These are phyloP conservation scores for Himalopsyche anomala DNA, from an alignment of 2,888 invertebrate species.

Conservation along the genomic window DNA sequence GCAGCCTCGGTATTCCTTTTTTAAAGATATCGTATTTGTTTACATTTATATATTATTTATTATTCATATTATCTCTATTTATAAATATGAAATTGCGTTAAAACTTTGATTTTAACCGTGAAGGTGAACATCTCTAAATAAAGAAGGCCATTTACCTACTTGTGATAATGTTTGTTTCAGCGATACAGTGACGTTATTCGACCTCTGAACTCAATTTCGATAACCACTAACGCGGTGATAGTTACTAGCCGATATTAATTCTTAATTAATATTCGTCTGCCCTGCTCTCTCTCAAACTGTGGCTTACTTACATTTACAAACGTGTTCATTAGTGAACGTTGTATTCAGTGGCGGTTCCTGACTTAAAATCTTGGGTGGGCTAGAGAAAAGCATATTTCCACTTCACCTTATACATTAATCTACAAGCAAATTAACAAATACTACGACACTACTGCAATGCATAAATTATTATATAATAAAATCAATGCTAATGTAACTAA, in stretches of 20 bases:
- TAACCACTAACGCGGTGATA: conserved; percentile 12
- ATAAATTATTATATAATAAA: too few species aligned
- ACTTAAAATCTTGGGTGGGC: too few species aligned
- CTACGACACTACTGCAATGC: too few species aligned
- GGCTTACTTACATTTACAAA: not conserved
- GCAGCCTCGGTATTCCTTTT: conserved; percentile 25
- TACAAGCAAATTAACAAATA: too few species aligned
- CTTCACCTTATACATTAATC: too few species aligned
- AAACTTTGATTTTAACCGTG: not conserved
- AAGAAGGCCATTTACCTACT: conserved; percentile 38
- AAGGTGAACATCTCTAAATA: conserved; percentile 29
- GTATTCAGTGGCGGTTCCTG: too few species aligned
- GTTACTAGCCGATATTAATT: conserved; percentile 27
- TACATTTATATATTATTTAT: not conserved
- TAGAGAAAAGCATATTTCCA: too few species aligned
- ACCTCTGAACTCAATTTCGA: conserved; percentile 36
- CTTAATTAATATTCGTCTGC: not conserved
- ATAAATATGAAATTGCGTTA: conserved; percentile 19
- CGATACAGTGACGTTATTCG: conserved; percentile 10
- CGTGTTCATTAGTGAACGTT: too few species aligned
- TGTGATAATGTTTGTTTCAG: conserved; percentile 8
- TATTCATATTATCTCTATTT: not conserved
- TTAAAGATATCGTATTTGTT: not conserved
- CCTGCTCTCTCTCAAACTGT: conserved; percentile 35
- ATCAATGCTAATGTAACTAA: too few species aligned